Base-by-base conservation (phyloP, 2,888 invertebrate genomes). In the Cephus nigrinus region DNA sequence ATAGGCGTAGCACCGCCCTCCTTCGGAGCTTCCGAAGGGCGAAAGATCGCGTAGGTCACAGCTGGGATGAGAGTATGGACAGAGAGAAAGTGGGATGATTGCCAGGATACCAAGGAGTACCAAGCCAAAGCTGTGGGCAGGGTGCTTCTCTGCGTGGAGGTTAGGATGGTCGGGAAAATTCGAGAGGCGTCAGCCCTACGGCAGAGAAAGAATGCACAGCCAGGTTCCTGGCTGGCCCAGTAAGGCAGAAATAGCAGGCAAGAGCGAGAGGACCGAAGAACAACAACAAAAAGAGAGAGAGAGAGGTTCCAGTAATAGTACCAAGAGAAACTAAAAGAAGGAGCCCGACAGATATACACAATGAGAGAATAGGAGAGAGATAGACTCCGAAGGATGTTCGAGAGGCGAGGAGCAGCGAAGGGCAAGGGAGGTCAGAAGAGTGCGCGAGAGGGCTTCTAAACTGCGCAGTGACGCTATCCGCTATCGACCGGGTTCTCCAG, bases 381-480 rank as follows among this genome's bases (percentile, higher is more conserved):
- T 0, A 55, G 15, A 9, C 9, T 55, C 40, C 40, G 9, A 71
- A 71, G 71, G 71, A 71, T 30, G 4, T 71, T 71, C 15, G 31
- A 71, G 40, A 9, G 71, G 31, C 71, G 69, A 69, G 30, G n/a
- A 31, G 30, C 4, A 11, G 12, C 12, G 69, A 32, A 71, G 71
- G 71, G 71, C 71, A 71, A 31, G 33, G 69, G 76, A 71, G 72
- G 31, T 32, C 80, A 81, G 79, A 81, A 81, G 83, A 36, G 79
- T 55, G 35, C 11, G 75, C 55, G 76, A 69, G 74, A 76, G 76
- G 80, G 69, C 84, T 87, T 86, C 85, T 83, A 84, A 88, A 88
- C 88, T 90, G 90, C 89, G 90, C 90, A 90, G 87, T 87, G 88
- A 88, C 88, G 89, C 87, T 88, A 87, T 89, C 86, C 88, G 86